These are phyloP conservation scores for Acyrthosiphon pisum DNA, from an alignment of 1,140 invertebrate genomes.

Conservation along the genomic window DNA sequence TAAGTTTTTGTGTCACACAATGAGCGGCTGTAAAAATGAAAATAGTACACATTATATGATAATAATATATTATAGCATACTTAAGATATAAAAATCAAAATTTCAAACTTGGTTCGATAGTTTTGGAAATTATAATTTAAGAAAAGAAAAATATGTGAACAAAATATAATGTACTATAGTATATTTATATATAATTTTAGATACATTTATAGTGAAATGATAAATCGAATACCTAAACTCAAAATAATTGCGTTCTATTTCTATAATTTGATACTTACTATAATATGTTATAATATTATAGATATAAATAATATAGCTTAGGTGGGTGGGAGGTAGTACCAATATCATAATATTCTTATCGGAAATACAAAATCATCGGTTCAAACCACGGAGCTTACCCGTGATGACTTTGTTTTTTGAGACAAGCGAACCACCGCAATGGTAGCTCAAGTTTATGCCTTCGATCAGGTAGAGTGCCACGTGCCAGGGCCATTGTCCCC, in stretches of 20 bases:
- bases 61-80: not conserved
- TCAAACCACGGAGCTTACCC: conserved; percentile 58
- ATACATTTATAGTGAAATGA: too few relatives aligned
- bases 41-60: not conserved
- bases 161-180: too few relatives aligned
- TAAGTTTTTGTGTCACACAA: conserved; percentile 60
- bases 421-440: conserved; percentile 62
- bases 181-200: too few relatives aligned
- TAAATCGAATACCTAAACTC: too few relatives aligned
- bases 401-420: conserved; percentile 61
- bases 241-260: too few relatives aligned
- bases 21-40: conserved; percentile 61
- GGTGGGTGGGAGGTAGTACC: too few relatives aligned
- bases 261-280: too few relatives aligned
- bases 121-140: not conserved
- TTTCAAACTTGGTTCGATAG: not conserved
- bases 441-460: conserved; percentile 62
- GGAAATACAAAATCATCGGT: not conserved
- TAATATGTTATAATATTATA: too few relatives aligned
- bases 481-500: conserved; percentile 69
- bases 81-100: not conserved
- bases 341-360: not conserved
- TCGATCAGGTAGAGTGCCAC: conserved; percentile 67
- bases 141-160: not conserved
- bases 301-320: not conserved